Conservation (phyloP, 2,797 vertebrate species). For the Lacerta bilineata region DNA sequence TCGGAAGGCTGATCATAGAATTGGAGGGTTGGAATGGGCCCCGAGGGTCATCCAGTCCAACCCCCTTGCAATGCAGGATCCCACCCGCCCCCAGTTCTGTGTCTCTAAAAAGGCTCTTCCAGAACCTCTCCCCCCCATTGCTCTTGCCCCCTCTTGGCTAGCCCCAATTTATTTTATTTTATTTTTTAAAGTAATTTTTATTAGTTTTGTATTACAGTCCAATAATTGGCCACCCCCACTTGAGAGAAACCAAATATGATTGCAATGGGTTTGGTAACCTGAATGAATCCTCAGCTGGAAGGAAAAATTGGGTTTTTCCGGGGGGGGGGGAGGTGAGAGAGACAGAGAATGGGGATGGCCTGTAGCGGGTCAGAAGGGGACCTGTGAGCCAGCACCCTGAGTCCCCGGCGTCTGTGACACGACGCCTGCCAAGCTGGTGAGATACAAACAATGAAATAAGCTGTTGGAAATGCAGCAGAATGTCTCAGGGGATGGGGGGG, state of each 20-base stretch:
- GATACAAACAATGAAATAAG: conserved; percentile 60
- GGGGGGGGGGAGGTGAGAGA: background rate
- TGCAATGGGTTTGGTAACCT: no score
- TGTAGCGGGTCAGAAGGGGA: no score
- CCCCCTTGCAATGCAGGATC: no score
- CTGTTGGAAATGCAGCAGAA: conserved; percentile 56
- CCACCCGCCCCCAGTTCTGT: background rate
- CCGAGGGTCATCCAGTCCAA: no score
- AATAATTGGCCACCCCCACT: background rate
- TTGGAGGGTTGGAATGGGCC: no score
- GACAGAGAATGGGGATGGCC: accelerated
- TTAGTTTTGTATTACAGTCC: no score
- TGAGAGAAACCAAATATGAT: background rate
- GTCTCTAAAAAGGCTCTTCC: background rate
- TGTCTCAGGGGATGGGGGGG: background rate
- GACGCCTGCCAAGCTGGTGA: conserved; percentile 44
- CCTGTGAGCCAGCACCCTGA: background rate
- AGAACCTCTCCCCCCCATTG: background rate
- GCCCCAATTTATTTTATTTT: no score
- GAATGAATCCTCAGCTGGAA: background rate
- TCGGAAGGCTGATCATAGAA: background rate
- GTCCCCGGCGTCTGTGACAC: background rate
- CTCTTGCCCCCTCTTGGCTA: background rate
- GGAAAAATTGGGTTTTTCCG: no score
- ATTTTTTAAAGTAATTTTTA: no score